Base-by-base conservation (phyloP, 92 coral and sea anemone species). In the Heteractis magnifica region DNA sequence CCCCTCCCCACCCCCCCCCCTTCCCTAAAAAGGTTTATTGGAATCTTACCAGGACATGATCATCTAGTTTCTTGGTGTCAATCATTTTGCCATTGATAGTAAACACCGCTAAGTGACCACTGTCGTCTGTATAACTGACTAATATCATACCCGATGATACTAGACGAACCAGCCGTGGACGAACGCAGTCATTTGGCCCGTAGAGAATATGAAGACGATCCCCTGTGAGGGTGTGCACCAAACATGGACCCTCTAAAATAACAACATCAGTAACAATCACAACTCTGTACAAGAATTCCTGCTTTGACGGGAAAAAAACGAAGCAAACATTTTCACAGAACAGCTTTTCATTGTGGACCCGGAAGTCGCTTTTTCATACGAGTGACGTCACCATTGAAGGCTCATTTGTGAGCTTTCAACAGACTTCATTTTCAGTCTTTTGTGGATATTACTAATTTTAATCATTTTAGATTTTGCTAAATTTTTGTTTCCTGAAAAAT, bases 61-160 rank as follows among this genome's bases (percentile, higher is more conserved):
- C 99, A 78, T 94, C 98, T n/a, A 97, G 90, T 72, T 86, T 81
- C 58, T 78, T 89, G 58, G 90, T 88, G 78, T 82, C 92, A 50
- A 85, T 73, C 84, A 90, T 80, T 58, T 85, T 86, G 50, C 99
- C 99, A 81, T 97, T 97, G 72, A 90, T 80, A 10, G 99, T 90
- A 80, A 94, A 97, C 81, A 94, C 95, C n/a, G 99, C 98, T 82
- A 97, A 79, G 81, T 94, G 93, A 34, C 99, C 99, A 52, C 92
- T 97, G 18, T 94, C 90, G 88, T 97, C 99, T 3, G 99, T 87
- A 87, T 97, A 97, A 82, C 87, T 97, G 76, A 95, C 93, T 12
- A 97, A 90, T 41, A 97, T 93, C 81, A 90, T 81, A 44, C 98
- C 99, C 64, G 91, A 94, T 51, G 87, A 91, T 23, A 92, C 81